Base-by-base conservation (phyloP, 2,113 vertebrate species). In the Hymenochirus boettgeri region DNA sequence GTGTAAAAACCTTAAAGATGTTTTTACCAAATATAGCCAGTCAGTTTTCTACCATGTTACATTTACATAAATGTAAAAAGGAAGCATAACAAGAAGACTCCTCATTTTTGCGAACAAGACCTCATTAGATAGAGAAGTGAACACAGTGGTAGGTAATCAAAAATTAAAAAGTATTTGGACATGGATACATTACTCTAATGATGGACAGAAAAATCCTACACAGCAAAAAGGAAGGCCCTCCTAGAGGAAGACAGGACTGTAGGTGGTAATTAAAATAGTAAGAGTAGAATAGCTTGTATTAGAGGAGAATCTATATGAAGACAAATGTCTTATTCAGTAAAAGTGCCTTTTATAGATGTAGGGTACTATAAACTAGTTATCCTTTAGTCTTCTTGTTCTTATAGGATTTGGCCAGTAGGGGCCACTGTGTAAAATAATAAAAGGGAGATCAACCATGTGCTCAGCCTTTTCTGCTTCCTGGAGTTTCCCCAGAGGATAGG, bases 121-220 rank as follows among this genome's bases (percentile, higher is more conserved):
- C 65, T 69, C 65, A 69, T 69, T 69, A 61, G 57, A 24, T 55
- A 54, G 15, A 61, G 57, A 69, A 69, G 35, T 54, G 57, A 61
- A 35, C 58, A 51, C 64, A 59, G 64, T 72, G 57, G 25, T 22
- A 72, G 33, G 35, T 57, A 63, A 45, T 55, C 26, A 37, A 51
- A 0, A 1, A 75, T 9, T 1, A 11, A 2, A 1, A 9, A 23
- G 56, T 18, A 10, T 4, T 57, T 25, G 18, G 57, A 51, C 35
- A 27, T 3, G 23, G 45, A 72, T 23, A 21, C 21, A 51, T 67
- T n/a, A 48, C 1, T 1, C 3, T 42, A 57, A 27, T 11, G 25
- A 71, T 71, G 7, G 4, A 52, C 1, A 3, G 31, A 12, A 42
- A 31, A 29, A 18, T 29, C 3, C 22, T 5, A 53, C 18, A 35